Evolutionary conservation across 2,888 invertebrate species (phyloP), one percentile per base, ranked within the genome.

Genomic region (Leptogaster cylindrica): DNA sequence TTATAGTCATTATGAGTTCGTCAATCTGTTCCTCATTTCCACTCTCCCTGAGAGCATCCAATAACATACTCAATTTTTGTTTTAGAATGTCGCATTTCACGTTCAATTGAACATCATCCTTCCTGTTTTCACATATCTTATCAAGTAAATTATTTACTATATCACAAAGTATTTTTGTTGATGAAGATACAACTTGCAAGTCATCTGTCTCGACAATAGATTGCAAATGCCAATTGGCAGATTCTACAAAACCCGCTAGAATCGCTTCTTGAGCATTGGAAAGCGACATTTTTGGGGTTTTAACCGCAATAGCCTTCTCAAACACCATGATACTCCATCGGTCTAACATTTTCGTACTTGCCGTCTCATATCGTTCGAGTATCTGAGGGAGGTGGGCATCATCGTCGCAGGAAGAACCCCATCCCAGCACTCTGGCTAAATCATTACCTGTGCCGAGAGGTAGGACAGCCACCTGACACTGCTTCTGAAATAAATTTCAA

Each of bases 311-410:
- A 68, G 87, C 86, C 64, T 92, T 86, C 79, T 93, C 92, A 77
- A 93, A 95, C 5, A 94, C 93, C 93, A 96, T 93, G 73, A 97
- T 93, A 76, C 95, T 95, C 97, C 97, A 97, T 73, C 97, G 89
- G 80, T 97, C 97, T 55, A 98, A 84, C 92, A 97, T 97, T 83
- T 96, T 97, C 63, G 95, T 95, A 77, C 95, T 92, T n/a, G 97
- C 96, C 74, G 92, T 90, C 81, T 97, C 97, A 79, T 97, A 95
- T 72, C 93, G 90, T 78, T 97, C 96, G 39, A 98, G 83, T 51
- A 97, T 87, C 74, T 92, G 91, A 7, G 95, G 94, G 51, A 97
- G 84, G 78, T 96, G 94, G 6, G 96, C 90, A 74, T 96, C 96
- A 77, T 97, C 96, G 76, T 97, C 97, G 77, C 96, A 97, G 8